Conservation (phyloP, 2,113 vertebrate species). For the Calidris pugnax region DNA sequence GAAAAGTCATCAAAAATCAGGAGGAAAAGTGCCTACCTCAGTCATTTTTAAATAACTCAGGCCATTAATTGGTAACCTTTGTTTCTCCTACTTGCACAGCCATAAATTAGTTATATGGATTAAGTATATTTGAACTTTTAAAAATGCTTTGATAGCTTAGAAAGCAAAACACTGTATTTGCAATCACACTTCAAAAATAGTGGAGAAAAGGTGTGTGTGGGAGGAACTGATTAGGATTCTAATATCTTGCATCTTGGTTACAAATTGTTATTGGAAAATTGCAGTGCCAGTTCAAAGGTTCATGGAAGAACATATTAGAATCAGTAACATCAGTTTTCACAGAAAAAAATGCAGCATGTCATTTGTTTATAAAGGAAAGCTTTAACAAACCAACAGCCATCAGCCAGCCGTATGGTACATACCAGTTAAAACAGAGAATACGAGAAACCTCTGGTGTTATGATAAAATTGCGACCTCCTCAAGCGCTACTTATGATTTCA, state of each 20-base stretch:
- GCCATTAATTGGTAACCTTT: slow-evolving; percentile 79
- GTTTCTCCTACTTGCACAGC: slow-evolving; percentile 69
- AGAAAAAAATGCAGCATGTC: neutral
- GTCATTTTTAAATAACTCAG: slow-evolving; percentile 78
- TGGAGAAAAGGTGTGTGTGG: neutral
- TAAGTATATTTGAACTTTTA: slow-evolving; percentile 80
- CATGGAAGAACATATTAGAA: neutral
- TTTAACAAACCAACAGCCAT: neutral
- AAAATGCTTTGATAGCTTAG: slow-evolving; percentile 77
- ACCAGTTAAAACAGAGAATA: neutral
- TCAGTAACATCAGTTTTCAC: neutral
- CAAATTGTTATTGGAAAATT: slow-evolving; percentile 22
- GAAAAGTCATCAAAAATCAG: slow-evolving; percentile 76
- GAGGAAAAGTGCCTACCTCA: slow-evolving; percentile 72
- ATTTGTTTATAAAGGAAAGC: neutral
- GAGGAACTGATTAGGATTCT: neutral
- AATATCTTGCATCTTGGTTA: slow-evolving; percentile 2
- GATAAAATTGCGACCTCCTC: neutral
- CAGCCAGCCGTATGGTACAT: neutral
- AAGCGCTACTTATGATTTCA: neutral
- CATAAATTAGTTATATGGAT: slow-evolving; percentile 85
- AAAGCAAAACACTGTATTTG: slow-evolving; percentile 60
- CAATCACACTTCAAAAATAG: slow-evolving; percentile 24
- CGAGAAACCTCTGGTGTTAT: neutral
- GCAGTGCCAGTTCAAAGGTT: neutral